Evolutionary conservation across 2,888 invertebrate genomes (phyloP).

Genomic region (Agrochola litura): DNA sequence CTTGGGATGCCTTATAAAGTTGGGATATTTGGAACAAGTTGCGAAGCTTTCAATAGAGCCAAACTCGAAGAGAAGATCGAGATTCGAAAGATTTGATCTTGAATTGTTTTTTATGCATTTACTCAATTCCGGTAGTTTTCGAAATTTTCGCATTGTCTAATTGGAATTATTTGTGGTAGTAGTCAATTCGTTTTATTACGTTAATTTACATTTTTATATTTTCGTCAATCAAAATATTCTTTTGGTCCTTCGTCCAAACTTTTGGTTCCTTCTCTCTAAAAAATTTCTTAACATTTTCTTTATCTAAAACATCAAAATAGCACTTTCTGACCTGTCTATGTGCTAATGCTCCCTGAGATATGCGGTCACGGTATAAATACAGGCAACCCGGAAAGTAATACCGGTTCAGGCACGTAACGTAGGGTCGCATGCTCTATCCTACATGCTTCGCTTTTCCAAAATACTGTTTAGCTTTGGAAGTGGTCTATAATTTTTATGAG

Average conservation of each 20-base stretch:
- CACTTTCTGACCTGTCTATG: conserved; percentile 56
- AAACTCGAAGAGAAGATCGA: not conserved
- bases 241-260: not conserved
- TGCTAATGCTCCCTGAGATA: conserved; percentile 77
- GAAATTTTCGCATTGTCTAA: not conserved
- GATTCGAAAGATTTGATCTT: not conserved
- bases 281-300: conserved; percentile 19
- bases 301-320: conserved; percentile 49
- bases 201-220: not conserved
- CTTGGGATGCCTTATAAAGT: not conserved
- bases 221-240: not conserved
- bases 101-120: not conserved
- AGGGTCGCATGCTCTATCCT: conserved; percentile 53
- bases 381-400: conserved; percentile 65
- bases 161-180: not conserved
- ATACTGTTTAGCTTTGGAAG: conserved; percentile 18
- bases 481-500: not conserved
- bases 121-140: not conserved
- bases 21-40: not conserved
- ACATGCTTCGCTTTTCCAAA: conserved; percentile 47
- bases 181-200: not conserved
- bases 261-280: not conserved
- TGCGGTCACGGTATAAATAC: conserved; percentile 78
- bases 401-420: conserved; percentile 50
- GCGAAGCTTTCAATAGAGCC: not conserved